Evolutionary conservation across 2,888 invertebrate species (phyloP).

Genomic region (Chironomus riparius): DNA sequence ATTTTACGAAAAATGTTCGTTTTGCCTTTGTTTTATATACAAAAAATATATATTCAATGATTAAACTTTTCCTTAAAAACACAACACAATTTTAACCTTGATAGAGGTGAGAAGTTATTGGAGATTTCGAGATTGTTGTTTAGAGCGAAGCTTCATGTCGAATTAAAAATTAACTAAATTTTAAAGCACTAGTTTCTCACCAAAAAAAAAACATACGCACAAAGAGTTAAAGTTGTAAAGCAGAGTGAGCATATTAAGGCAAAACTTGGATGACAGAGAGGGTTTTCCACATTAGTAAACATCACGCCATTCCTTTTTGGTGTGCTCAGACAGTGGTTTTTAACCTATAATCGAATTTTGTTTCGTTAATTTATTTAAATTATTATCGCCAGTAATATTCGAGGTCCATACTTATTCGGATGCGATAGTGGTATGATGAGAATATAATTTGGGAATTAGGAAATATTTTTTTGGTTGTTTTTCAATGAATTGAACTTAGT

Average conservation of each 20-base stretch:
- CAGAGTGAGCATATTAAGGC: background rate
- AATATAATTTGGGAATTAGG: background rate
- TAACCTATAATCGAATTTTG: background rate
- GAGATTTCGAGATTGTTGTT: constrained; percentile 4
- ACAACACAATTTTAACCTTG: constrained; percentile 10
- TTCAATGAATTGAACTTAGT: no score
- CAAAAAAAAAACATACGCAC: background rate
- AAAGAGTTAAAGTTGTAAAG: background rate
- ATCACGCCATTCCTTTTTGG: background rate
- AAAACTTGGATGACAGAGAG: background rate
- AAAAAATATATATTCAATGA: no score
- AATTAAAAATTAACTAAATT: background rate
- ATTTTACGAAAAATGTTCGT: background rate
- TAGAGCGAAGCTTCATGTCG: background rate
- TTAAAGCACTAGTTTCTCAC: background rate
- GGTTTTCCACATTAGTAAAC: background rate
- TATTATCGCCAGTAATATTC: no score
- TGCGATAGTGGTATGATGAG: background rate
- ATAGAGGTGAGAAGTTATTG: constrained; percentile 20
- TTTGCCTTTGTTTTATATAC: no score
- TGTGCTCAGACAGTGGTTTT: background rate
- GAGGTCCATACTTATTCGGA: background rate
- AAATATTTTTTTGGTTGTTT: no score
- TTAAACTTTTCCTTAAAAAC: background rate
- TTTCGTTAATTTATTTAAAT: background rate